A percentile compares a stretch with the other conserved stretches of the same genome.
Evolutionary conservation across 1,140 invertebrate genomes (phyloP).

Genomic region (Calephelis virginiensis): DNA sequence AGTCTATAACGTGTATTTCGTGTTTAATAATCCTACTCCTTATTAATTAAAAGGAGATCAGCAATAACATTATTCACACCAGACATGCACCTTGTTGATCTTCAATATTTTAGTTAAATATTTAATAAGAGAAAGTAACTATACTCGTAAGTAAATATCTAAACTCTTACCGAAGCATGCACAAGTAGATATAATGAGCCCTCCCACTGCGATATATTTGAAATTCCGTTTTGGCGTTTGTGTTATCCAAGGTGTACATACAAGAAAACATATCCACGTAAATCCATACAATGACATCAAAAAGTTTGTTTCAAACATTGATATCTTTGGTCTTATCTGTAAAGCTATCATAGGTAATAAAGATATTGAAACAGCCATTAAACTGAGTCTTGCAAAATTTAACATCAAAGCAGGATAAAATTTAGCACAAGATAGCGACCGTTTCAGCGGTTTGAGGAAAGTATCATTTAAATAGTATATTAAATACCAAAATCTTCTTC

Average conservation of each 20-base stretch:
- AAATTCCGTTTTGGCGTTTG: constrained; percentile 71
- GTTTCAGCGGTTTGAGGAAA: constrained; percentile 66
- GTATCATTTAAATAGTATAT: constrained; percentile 68
- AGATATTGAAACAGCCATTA: constrained; percentile 53
- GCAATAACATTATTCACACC: too few relatives aligned
- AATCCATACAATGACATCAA: constrained; percentile 66
- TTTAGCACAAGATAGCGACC: constrained; percentile 65
- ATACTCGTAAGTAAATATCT: constrained; percentile 21
- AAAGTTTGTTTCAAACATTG: constrained; percentile 59
- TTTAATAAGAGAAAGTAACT: constrained; percentile 13
- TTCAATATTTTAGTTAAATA: neutral
- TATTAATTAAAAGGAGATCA: too few relatives aligned
- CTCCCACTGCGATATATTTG: constrained; percentile 62
- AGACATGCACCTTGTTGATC: neutral
- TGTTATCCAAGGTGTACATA: constrained; percentile 66
- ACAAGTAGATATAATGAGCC: constrained; percentile 53
- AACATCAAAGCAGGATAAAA: constrained; percentile 73
- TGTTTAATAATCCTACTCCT: too few relatives aligned
- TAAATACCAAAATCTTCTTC: constrained; percentile 53
- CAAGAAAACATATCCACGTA: constrained; percentile 68
- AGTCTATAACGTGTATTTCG: too few relatives aligned
- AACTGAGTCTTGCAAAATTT: constrained; percentile 54
- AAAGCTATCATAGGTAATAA: constrained; percentile 61
- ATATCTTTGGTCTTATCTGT: constrained; percentile 53
- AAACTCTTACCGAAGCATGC: constrained; percentile 65